These are phyloP conservation scores for Stratiomys singularior DNA, from an alignment of 2,888 invertebrate genomes.

Conservation along the genomic window DNA sequence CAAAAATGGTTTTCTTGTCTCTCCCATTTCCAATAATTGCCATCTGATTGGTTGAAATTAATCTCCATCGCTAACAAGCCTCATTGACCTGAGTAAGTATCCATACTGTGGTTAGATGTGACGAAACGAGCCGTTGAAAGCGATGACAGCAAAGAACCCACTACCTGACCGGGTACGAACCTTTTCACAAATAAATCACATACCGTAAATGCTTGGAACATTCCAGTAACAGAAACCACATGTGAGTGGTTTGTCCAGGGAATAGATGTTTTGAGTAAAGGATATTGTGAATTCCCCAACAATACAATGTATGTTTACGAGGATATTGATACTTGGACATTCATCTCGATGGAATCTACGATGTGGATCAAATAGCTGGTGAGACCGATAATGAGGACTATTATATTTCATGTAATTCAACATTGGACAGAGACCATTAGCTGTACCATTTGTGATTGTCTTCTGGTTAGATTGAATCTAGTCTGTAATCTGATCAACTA, in stretches of 20 bases:
- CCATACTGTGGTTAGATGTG: conserved; percentile 12
- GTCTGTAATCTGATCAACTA: not conserved
- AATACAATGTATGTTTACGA: not conserved
- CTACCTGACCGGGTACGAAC: not conserved
- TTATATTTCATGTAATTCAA: conserved; percentile 1
- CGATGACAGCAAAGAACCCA: conserved; percentile 4
- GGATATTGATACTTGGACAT: not conserved
- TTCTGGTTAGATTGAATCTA: not conserved
- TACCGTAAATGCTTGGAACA: conserved; percentile 7
- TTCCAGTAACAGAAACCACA: not conserved
- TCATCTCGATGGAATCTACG: not conserved
- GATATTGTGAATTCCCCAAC: not conserved
- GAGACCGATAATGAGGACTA: not conserved
- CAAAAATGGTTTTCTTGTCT: not conserved
- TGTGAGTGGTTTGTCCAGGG: not conserved
- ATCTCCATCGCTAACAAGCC: conserved; percentile 1
- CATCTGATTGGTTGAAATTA: conserved; percentile 14
- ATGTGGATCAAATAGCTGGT: not conserved
- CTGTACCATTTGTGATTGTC: not conserved
- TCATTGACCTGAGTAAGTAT: not conserved
- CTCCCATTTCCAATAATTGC: not conserved
- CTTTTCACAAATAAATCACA: conserved; percentile 21
- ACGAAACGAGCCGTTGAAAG: not conserved
- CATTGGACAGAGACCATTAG: not conserved
- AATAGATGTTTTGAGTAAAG: not conserved